phyloP scores from a whole-genome alignment of 2,888 invertebrate species.

The Druceiella hillmani region DNA sequence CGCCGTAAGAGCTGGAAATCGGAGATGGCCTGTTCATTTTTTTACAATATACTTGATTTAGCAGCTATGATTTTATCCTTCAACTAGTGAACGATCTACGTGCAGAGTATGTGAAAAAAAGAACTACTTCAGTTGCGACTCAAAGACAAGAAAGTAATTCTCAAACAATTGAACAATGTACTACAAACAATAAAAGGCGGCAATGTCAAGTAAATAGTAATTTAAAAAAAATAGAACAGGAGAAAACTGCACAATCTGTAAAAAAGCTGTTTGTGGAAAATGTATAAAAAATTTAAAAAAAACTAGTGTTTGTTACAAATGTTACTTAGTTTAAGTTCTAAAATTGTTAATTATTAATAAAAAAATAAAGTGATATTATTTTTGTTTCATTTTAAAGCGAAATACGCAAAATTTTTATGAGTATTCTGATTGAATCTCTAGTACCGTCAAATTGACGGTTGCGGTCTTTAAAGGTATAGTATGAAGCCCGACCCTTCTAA shows the following conservation, averaged over 20 bases:
- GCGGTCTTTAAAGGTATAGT: slow-evolving; percentile 8
- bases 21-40: no score
- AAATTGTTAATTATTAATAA: slow-evolving; percentile 7
- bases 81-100: no score
- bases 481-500: slow-evolving; percentile 9
- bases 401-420: slow-evolving; percentile 8
- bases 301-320: no score
- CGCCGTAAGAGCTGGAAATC: no score
- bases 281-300: no score
- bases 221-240: slow-evolving; percentile 6
- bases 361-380: slow-evolving; percentile 5
- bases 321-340: slow-evolving; percentile 7
- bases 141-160: slow-evolving; percentile 4
- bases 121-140: no score
- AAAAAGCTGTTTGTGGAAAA: slow-evolving; percentile 7
- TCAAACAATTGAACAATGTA: slow-evolving; percentile 6
- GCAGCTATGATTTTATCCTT: no score
- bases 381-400: slow-evolving; percentile 6
- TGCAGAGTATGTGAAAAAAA: no score
- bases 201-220: slow-evolving; percentile 5
- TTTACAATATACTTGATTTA: no score
- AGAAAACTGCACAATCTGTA: slow-evolving; percentile 6
- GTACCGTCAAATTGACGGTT: slow-evolving; percentile 12
- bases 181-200: slow-evolving; percentile 7
- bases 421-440: slow-evolving; percentile 12